Base-by-base conservation (phyloP, 2,113 vertebrate species). In the Isichthys henryi region DNA sequence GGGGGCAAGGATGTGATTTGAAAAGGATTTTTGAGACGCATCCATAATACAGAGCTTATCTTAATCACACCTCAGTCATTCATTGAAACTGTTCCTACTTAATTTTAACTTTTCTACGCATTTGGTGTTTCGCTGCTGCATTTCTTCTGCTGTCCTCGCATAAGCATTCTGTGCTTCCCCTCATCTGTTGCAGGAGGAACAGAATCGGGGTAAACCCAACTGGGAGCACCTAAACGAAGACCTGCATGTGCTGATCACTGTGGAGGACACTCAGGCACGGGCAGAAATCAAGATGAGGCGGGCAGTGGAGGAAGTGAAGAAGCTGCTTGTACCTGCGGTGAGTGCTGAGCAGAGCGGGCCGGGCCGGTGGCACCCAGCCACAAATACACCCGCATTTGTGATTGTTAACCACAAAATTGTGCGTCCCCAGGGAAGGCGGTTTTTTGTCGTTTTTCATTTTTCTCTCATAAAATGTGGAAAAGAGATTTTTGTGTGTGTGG, bases 181-280 rank as follows among this genome's bases (percentile, higher is more conserved):
- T 39, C 46, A n/a, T 43, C 52, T 86, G 46, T 19, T 31, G 27
- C 92, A 97, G 96, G 96, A 97, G 92, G 96, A 97, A 91, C 96
- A 97, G 94, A 97, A 97, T 94, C 92, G 96, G 94, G 96, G 96
- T 35, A 97, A 97, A 91, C 96, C 96, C 11, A 97, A 97, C 94
- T 97, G 96, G 96, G 96, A 97, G 92, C 96, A 97, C 92, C 94
- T 97, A 92, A 96, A 96, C 90, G 96, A 97, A 92, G 96, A 97
- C 88, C 95, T 97, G 77, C 96, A 97, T 52, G 96, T 97, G 89
- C 95, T 97, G 89, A 96, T 97, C 93, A 96, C 96, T 21, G 96
- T 97, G 90, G 96, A 97, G 92, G 96, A 97, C 93, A 96, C 96
- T 0, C 96, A 97, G 93, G 92, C 93, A 90, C 93, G 96, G 92